phyloP scores from a whole-genome alignment of 2,797 vertebrate genomes.

The Alfaro cultratus region DNA sequence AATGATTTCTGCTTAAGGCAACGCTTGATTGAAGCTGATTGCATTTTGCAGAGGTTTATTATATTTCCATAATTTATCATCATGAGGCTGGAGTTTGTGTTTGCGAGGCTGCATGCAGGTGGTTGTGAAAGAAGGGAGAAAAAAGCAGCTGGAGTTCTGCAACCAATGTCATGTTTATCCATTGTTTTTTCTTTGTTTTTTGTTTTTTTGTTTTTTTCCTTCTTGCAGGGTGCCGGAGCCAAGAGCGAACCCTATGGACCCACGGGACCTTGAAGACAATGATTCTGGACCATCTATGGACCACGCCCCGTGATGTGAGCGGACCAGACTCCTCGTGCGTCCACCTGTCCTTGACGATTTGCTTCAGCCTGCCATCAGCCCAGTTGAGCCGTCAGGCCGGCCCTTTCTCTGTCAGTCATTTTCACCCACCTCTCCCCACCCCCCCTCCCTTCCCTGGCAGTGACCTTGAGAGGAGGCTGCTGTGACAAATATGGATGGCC shows the following conservation, averaged over 20 bases:
- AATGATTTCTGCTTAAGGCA: conserved; percentile 72
- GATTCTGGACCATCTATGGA: conserved; percentile 71
- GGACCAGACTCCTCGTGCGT: conserved; percentile 9
- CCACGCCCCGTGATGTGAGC: conserved; percentile 72
- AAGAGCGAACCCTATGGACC: conserved; percentile 68
- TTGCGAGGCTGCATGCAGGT: conserved; percentile 13
- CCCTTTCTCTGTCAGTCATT: conserved; percentile 42
- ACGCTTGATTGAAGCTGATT: conserved; percentile 74
- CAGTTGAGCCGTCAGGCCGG: conserved; percentile 36
- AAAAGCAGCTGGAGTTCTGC: neutral
- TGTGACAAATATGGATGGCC: conserved; percentile 62
- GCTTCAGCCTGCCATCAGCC: conserved; percentile 42
- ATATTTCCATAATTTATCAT: conserved; percentile 51
- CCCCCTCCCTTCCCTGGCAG: conserved; percentile 17
- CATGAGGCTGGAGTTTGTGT: conserved; percentile 8
- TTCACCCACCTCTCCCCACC: neutral
- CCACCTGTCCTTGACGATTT: conserved; percentile 49
- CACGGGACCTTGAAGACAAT: conserved; percentile 63
- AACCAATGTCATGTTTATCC: neutral
- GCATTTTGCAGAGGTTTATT: conserved; percentile 65
- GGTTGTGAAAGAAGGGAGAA: conserved; percentile 9
- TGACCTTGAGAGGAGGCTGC: conserved; percentile 65
- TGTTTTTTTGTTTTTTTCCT: neutral
- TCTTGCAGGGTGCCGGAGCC: conserved; percentile 73
- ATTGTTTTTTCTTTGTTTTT: neutral